These are phyloP conservation scores for Labia minor DNA, from an alignment of 2,888 invertebrate genomes.

Conservation along the genomic window DNA sequence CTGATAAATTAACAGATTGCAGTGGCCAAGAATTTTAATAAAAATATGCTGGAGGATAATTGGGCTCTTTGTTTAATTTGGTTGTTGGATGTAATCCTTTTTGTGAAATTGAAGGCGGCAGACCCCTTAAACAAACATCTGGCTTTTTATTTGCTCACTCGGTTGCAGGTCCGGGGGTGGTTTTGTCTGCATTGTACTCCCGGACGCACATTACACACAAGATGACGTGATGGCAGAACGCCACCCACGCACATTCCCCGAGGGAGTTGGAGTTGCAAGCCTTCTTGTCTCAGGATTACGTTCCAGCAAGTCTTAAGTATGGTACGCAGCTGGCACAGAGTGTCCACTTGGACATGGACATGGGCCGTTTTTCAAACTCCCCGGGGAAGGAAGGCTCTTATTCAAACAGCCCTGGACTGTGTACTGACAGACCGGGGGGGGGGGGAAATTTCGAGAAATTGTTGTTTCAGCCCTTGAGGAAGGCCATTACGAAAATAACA, in stretches of 20 bases:
- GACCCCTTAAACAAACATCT: too few species aligned
- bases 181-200: not conserved
- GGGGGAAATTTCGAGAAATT: not conserved
- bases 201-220: not conserved
- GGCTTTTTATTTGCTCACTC: too few species aligned
- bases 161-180: too few species aligned
- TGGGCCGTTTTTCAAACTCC: not conserved
- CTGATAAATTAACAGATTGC: too few species aligned
- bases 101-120: too few species aligned
- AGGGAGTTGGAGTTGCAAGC: not conserved
- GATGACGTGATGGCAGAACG: not conserved
- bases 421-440: not conserved
- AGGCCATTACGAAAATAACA: conserved; percentile 13
- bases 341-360: conserved; percentile 1
- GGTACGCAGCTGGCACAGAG: not conserved
- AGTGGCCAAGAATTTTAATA: too few species aligned
- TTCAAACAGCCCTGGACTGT: not conserved
- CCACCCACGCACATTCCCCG: not conserved
- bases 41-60: too few species aligned
- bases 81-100: too few species aligned
- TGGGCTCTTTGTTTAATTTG: too few species aligned
- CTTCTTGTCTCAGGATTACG: not conserved
- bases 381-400: not conserved
- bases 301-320: not conserved
- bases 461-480: conserved; percentile 13